Evolutionary conservation across 2,113 vertebrate species (phyloP).

Genomic region (Cinclus cinclus): DNA sequence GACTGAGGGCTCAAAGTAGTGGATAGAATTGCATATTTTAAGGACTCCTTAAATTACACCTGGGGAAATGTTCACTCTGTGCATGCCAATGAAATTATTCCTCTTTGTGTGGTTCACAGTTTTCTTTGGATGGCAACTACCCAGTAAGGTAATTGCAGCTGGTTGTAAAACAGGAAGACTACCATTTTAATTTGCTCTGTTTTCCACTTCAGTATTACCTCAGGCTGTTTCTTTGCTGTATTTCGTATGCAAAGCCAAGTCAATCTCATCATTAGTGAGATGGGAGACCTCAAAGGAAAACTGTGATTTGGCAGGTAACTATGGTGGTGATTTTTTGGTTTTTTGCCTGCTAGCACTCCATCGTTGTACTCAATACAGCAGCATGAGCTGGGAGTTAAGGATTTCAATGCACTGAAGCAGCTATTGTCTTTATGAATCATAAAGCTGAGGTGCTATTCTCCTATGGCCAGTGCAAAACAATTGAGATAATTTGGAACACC

Average conservation of each 20-base stretch:
- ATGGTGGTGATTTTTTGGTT: neutral
- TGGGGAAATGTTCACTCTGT: neutral
- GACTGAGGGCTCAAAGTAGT: neutral
- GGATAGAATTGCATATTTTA: constrained; percentile 20
- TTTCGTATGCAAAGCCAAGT: neutral
- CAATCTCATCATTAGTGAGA: neutral
- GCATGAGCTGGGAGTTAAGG: neutral
- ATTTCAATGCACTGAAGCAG: neutral
- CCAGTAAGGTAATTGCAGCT: neutral
- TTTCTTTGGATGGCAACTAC: neutral
- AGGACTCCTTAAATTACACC: neutral
- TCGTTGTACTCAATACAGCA: neutral
- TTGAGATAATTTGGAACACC: neutral
- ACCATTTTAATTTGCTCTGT: constrained; percentile 14
- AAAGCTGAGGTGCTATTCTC: neutral
- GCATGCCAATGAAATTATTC: constrained; percentile 9
- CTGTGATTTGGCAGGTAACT: neutral
- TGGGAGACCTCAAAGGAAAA: neutral
- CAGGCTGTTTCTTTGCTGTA: neutral
- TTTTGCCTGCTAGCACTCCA: neutral
- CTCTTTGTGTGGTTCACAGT: neutral
- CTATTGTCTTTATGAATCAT: neutral
- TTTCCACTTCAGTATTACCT: neutral
- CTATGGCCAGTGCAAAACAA: neutral
- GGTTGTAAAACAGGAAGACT: neutral